Evolutionary conservation across 2,888 invertebrate species (phyloP).

Genomic region (Cantharis flavilabris): DNA sequence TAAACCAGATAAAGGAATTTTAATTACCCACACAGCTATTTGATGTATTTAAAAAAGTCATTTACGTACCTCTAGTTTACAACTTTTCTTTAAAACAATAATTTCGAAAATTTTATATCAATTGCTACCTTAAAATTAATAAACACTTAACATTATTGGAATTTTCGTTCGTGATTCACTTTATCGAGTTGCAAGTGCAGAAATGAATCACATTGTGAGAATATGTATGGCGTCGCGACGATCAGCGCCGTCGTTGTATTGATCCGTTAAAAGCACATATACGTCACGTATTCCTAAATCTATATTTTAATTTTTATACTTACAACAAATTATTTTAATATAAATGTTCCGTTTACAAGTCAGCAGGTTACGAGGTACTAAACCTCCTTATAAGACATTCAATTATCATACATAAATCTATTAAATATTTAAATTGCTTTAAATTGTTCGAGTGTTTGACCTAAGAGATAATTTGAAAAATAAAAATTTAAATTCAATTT

Average conservation of each 20-base stretch:
- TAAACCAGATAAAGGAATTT: not conserved
- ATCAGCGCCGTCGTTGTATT: constrained; percentile 46
- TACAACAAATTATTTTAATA: not conserved
- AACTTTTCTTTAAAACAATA: not conserved
- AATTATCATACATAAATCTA: not conserved
- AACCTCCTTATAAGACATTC: not conserved
- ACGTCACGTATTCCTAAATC: constrained; percentile 36
- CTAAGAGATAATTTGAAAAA: not conserved
- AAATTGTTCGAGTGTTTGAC: not conserved
- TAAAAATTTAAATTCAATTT: not conserved
- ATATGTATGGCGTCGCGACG: constrained; percentile 42
- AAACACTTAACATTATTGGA: not conserved
- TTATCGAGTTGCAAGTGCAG: not conserved
- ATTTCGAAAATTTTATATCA: not conserved
- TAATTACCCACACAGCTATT: not conserved
- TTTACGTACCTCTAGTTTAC: not conserved
- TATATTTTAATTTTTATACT: constrained; percentile 4
- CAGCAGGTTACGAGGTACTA: not conserved
- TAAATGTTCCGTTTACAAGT: not conserved
- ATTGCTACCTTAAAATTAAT: not conserved
- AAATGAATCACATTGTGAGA: not conserved
- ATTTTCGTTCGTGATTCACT: not conserved
- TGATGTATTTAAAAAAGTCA: not conserved
- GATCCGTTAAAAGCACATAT: constrained; percentile 39
- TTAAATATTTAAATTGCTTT: not conserved